Evolutionary conservation across 2,888 invertebrate species (phyloP).

Genomic region (Rotaria macrura): DNA sequence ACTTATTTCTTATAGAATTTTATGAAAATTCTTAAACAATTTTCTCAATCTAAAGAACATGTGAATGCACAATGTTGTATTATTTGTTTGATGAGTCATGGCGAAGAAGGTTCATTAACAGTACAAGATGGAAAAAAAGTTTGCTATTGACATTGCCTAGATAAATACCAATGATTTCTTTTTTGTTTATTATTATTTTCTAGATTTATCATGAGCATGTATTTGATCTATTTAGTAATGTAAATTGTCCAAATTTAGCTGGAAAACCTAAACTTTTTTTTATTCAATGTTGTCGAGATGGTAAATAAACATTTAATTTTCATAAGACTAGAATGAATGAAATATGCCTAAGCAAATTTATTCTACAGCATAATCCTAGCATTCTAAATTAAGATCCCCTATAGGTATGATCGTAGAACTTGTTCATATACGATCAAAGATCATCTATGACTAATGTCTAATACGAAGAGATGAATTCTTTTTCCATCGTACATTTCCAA

Average conservation of each 20-base stretch:
- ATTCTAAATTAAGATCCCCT: too few species aligned
- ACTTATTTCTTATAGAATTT: constrained; percentile 16
- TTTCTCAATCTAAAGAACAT: constrained; percentile 28
- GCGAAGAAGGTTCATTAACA: constrained; percentile 33
- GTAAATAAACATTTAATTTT: background rate
- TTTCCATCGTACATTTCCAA: too few species aligned
- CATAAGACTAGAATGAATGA: too few species aligned
- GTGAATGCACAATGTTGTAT: constrained; percentile 27
- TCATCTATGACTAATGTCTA: too few species aligned
- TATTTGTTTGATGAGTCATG: constrained; percentile 32
- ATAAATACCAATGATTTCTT: too few species aligned
- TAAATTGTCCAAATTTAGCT: constrained; percentile 31
- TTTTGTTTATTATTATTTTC: too few species aligned
- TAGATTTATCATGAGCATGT: constrained; percentile 23
- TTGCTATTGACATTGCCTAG: too few species aligned
- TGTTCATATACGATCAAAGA: too few species aligned
- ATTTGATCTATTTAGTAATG: constrained; percentile 29
- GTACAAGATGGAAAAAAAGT: constrained; percentile 32
- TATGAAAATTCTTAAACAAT: constrained; percentile 23
- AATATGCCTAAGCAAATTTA: too few species aligned
- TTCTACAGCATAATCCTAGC: too few species aligned
- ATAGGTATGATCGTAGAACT: too few species aligned
- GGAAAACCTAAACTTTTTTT: constrained; percentile 33
- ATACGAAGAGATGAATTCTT: too few species aligned
- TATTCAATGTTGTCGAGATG: constrained; percentile 33